Evolutionary conservation across 2,113 vertebrate genomes (phyloP).

Genomic region (Corvus moneduloides): DNA sequence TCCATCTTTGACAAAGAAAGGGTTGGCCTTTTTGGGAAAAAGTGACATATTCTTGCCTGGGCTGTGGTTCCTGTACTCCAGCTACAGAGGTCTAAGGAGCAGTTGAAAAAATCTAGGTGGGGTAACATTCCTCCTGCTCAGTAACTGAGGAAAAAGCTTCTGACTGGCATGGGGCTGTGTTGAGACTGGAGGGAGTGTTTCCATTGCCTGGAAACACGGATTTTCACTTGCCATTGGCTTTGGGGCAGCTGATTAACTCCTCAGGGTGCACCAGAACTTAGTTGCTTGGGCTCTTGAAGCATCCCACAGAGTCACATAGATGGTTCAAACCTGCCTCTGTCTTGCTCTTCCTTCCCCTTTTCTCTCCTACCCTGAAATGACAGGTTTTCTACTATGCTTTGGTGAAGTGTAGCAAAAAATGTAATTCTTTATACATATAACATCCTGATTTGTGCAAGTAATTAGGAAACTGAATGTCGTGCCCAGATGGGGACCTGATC

Average conservation of each 20-base stretch:
- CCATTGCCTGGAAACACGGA: conserved; percentile 24
- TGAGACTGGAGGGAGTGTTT: not conserved
- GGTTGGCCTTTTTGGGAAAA: not conserved
- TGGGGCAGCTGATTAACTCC: not conserved
- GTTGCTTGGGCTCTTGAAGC: not conserved
- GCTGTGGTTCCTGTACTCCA: not conserved
- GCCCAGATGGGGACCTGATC: conserved; percentile 59
- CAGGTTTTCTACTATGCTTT: not conserved
- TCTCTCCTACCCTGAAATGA: not conserved
- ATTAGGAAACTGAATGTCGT: not conserved
- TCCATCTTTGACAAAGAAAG: not conserved
- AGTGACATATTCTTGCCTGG: not conserved
- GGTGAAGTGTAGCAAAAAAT: conserved; percentile 25
- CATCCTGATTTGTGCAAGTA: conserved; percentile 45
- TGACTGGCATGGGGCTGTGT: not conserved
- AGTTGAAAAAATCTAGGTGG: not conserved
- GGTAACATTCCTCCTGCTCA: conserved; percentile 11
- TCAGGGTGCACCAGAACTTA: conserved; percentile 6
- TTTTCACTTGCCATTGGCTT: conserved; percentile 36
- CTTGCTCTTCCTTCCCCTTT: conserved; percentile 17
- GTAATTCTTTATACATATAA: not conserved
- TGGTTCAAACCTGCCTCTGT: not conserved
- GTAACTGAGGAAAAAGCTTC: conserved; percentile 2
- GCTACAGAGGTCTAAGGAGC: not conserved
- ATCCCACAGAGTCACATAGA: not conserved